Base-by-base conservation (phyloP, 2,113 vertebrate genomes). In the Struthio camelus region DNA sequence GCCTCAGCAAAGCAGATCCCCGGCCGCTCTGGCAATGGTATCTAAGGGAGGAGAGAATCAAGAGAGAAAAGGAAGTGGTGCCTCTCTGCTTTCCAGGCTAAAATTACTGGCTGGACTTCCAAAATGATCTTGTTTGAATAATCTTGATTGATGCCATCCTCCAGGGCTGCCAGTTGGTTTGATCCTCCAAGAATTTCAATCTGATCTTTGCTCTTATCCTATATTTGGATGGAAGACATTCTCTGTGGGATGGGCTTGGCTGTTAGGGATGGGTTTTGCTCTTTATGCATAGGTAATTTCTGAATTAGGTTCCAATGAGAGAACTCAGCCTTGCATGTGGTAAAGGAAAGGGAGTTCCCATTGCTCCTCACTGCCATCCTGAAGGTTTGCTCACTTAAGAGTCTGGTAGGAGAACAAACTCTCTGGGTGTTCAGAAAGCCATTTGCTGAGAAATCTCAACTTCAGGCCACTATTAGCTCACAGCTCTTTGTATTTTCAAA, bases 221-320 rank as follows among this genome's bases (percentile, higher is more conserved):
- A 11, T 38, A 8, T 4, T n/a, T 7, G 30, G 4, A 0, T 8
- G 56, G 24, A 48, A 61, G 24, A 25, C 67, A 84, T 36, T 48
- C 24, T 78, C 0, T 0, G 50, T 23, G 66, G 87, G 78, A 2
- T 40, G 14, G 69, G 25, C 3, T 42, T 30, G 62, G 87, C 69
- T n/a, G 3, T 0, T 10, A 30, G 54, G n/a, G 61, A 34, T 23
- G 32, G 54, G 48, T n/a, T 81, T 67, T 83, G 34, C 46, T 71
- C 32, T 34, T 34, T 0, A 0, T 0, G 20, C 1, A 2, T 17
- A 1, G 8, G 6, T 20, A 0, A 5, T 51, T 80, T 38, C 23
- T 3, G 64, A 19, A 6, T 1, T 67, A 53, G 59, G 11, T 28
- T 10, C 20, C 16, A 9, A 11, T 0, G 1, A 84, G 48, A 73